phyloP scores from a whole-genome alignment of 2,113 vertebrate genomes.

The Zapornia atra region DNA sequence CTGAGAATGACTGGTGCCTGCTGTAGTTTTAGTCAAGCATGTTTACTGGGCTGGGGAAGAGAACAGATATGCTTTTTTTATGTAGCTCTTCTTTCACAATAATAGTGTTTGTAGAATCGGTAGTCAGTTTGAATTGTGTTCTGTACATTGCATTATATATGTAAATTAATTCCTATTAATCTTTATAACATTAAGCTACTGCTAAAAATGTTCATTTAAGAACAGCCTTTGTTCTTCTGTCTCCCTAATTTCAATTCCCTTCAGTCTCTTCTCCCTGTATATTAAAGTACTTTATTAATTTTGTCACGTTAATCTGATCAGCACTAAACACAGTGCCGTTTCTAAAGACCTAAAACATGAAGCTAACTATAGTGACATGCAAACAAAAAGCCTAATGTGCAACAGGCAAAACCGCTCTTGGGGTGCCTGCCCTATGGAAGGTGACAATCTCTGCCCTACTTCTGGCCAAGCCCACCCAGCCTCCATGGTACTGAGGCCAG shows the following conservation, averaged over 20 bases:
- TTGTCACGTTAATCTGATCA: conserved; percentile 70
- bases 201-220: conserved; percentile 70
- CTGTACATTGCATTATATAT: conserved; percentile 57
- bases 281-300: conserved; percentile 69
- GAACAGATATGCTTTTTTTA: neutral
- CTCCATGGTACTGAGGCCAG: neutral
- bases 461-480: neutral
- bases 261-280: conserved; percentile 42
- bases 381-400: neutral
- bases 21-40: neutral
- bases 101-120: neutral
- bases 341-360: neutral
- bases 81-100: conserved; percentile 4
- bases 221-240: conserved; percentile 62
- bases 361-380: neutral
- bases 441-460: neutral
- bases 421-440: neutral
- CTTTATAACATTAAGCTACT: conserved; percentile 67
- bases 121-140: conserved; percentile 43
- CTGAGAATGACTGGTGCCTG: neutral
- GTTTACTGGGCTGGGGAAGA: neutral
- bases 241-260: conserved; percentile 69
- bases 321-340: conserved; percentile 15
- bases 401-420: neutral
- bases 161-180: conserved; percentile 74